These are phyloP conservation scores for Drosophila chauvacae DNA, from an alignment of 1,140 invertebrate genomes.

Conservation along the genomic window DNA sequence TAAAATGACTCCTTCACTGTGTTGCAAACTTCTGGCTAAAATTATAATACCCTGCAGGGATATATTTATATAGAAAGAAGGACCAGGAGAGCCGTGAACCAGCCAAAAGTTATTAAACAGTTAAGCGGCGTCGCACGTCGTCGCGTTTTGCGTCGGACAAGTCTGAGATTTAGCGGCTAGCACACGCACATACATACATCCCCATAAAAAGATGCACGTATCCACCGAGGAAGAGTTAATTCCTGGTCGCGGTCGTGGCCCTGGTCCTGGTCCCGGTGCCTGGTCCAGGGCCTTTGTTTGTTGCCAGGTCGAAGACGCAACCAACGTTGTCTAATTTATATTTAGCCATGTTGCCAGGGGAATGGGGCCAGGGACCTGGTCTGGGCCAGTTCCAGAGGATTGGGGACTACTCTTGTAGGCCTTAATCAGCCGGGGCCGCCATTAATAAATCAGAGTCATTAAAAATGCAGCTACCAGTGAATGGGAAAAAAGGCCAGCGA, in stretches of 20 bases:
- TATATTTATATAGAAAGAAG: neutral
- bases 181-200: conserved; percentile 6
- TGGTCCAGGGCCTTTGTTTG: conserved; percentile 34
- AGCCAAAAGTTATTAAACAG: conserved; percentile 80
- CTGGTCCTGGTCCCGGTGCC: neutral
- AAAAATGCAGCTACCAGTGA: conserved; percentile 80
- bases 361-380: neutral
- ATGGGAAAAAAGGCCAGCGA: conserved; percentile 51
- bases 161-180: conserved; percentile 61
- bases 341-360: conserved; percentile 53
- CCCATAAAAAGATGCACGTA: conserved; percentile 31
- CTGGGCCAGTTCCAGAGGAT: neutral
- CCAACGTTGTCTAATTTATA: conserved; percentile 73
- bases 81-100: conserved; percentile 36
- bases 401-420: conserved; percentile 50
- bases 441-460: conserved; percentile 85
- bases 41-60: neutral
- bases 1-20: too few species aligned
- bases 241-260: neutral
- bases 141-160: conserved; percentile 57
- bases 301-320: conserved; percentile 67
- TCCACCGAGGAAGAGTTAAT: conserved; percentile 54
- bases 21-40: neutral
- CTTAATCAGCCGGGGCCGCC: conserved; percentile 81
- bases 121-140: conserved; percentile 79